Evolutionary conservation across 2,113 vertebrate species (phyloP).

Genomic region (Chauna torquata): DNA sequence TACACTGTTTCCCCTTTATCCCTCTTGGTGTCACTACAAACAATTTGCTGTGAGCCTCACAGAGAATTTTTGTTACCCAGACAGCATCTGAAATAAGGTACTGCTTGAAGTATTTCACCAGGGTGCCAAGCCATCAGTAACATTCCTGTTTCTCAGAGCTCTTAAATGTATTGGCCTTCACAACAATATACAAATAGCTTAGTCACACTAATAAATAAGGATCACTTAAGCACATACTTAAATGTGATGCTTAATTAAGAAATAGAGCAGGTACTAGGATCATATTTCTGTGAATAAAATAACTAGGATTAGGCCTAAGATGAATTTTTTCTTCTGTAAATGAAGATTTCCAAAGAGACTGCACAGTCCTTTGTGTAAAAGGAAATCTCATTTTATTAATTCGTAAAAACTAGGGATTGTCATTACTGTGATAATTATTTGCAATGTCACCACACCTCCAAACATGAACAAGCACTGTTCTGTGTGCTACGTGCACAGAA

Average conservation of each 20-base stretch:
- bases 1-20: neutral
- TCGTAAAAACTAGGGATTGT: neutral
- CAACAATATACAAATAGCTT: neutral
- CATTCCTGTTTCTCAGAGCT: neutral
- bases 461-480: neutral
- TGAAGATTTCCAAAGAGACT: neutral
- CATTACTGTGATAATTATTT: neutral
- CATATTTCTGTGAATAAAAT: neutral
- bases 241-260: neutral
- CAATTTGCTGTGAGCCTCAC: neutral
- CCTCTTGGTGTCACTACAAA: no score
- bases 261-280: neutral
- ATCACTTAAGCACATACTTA: neutral
- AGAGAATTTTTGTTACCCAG: neutral
- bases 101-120: fast-evolving
- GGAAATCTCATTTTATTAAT: neutral
- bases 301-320: neutral
- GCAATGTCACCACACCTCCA: neutral
- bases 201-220: neutral
- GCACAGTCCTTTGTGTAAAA: neutral
- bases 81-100: neutral
- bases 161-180: neutral
- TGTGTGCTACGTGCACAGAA: neutral
- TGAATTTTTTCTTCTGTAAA: neutral
- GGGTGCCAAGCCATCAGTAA: neutral